These are phyloP conservation scores for Thereuonema tuberculata DNA, from an alignment of 1,140 invertebrate species.

Conservation along the genomic window DNA sequence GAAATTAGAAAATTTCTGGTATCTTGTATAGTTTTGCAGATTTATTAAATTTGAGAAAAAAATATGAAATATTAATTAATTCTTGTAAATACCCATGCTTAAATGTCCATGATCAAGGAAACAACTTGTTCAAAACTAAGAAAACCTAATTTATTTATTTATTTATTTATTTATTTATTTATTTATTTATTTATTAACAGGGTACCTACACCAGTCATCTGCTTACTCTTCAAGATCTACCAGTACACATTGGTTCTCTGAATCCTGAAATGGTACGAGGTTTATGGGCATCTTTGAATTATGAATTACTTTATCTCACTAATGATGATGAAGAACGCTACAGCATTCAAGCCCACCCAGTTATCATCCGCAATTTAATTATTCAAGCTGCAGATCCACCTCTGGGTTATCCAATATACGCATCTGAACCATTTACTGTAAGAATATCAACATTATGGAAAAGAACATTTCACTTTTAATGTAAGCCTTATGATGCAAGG, in stretches of 20 bases:
- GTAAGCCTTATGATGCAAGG: too few species aligned
- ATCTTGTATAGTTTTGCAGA: too few species aligned
- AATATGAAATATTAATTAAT: too few species aligned
- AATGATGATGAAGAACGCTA: constrained; percentile 44
- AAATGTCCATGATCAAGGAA: too few species aligned
- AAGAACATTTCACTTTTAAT: too few species aligned
- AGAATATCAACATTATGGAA: too few species aligned
- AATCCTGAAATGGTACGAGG: constrained; percentile 34
- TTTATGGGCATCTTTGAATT: constrained; percentile 38
- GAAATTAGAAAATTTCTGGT: too few species aligned
- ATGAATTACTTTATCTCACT: constrained; percentile 40
- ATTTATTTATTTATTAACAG: constrained; percentile 21
- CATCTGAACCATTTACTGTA: constrained; percentile 28
- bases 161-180: constrained; percentile 2
- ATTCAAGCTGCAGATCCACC: constrained; percentile 41
- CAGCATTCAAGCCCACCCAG: constrained; percentile 40
- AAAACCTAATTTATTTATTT: not conserved
- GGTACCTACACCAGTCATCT: constrained; percentile 25
- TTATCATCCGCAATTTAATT: constrained; percentile 37
- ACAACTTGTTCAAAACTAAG: too few species aligned
- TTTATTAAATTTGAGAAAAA: too few species aligned
- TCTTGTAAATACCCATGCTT: too few species aligned
- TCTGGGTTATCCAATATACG: constrained; percentile 39
- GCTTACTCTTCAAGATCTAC: constrained; percentile 30
- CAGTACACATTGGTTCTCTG: constrained; percentile 32